phyloP scores from a whole-genome alignment of 2,888 invertebrate species.

The Polyommatus icarus region DNA sequence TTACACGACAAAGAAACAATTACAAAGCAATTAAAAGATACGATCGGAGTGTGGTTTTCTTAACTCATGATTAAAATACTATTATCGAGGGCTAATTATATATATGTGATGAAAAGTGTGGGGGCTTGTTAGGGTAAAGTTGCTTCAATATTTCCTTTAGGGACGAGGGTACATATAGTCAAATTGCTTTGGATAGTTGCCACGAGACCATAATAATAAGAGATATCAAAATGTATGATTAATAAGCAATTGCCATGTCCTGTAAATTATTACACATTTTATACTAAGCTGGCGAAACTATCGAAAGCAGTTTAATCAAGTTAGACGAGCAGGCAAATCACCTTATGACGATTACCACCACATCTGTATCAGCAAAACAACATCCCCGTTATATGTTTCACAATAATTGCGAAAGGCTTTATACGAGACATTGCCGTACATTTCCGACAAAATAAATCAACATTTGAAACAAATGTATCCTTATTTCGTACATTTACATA shows the following conservation, averaged over 20 bases:
- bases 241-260: too few relatives aligned
- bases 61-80: constrained; percentile 12
- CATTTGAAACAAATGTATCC: neutral
- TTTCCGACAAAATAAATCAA: constrained; percentile 3
- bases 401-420: neutral
- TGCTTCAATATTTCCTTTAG: neutral
- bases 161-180: neutral
- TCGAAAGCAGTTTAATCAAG: too few relatives aligned
- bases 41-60: neutral
- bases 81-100: neutral
- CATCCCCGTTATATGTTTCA: neutral
- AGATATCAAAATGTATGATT: too few relatives aligned
- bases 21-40: constrained; percentile 19
- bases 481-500: constrained; percentile 11
- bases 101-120: neutral
- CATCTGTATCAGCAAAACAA: neutral
- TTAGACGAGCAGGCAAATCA: neutral
- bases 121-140: neutral
- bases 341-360: neutral
- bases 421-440: neutral
- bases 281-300: too few relatives aligned
- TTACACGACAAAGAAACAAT: constrained; percentile 6
- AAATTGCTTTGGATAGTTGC: neutral
- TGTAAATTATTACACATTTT: too few relatives aligned
- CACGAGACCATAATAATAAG: neutral